Conservation (phyloP, 2,888 invertebrate species). For the Calameuta idolon region DNA sequence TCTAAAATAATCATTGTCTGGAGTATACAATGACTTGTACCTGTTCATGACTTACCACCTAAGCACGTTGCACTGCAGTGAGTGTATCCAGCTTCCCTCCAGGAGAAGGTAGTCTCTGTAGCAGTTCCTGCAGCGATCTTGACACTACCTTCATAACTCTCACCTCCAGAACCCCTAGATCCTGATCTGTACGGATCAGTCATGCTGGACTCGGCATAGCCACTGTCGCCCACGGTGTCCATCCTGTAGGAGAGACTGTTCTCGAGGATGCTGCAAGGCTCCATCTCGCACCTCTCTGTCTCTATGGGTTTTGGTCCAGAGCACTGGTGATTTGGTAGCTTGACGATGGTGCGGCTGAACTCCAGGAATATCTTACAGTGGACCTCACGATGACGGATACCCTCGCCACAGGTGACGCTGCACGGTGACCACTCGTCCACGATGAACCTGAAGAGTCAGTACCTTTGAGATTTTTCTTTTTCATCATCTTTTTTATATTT, state of each 20-base stretch:
- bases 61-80: constrained; percentile 95
- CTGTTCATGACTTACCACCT: constrained; percentile 74
- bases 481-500: neutral
- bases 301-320: constrained; percentile 86
- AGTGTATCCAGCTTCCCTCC: constrained; percentile 91
- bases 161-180: constrained; percentile 42
- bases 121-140: constrained; percentile 77
- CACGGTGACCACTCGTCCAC: constrained; percentile 94
- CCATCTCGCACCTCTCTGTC: constrained; percentile 83
- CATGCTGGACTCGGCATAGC: constrained; percentile 62
- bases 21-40: neutral
- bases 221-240: constrained; percentile 64
- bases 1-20: neutral
- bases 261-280: constrained; percentile 73
- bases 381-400: constrained; percentile 86
- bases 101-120: constrained; percentile 85
- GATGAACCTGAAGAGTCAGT: constrained; percentile 77
- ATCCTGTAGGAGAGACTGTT: constrained; percentile 63
- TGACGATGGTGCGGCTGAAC: constrained; percentile 89
- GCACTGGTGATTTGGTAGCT: constrained; percentile 89
- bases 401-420: constrained; percentile 92
- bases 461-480: constrained; percentile 4
- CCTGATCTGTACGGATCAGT: constrained; percentile 61
- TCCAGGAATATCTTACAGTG: constrained; percentile 95
- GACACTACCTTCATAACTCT: constrained; percentile 54